phyloP scores from a whole-genome alignment of 2,113 vertebrate genomes.

The Eulemur rufifrons region DNA sequence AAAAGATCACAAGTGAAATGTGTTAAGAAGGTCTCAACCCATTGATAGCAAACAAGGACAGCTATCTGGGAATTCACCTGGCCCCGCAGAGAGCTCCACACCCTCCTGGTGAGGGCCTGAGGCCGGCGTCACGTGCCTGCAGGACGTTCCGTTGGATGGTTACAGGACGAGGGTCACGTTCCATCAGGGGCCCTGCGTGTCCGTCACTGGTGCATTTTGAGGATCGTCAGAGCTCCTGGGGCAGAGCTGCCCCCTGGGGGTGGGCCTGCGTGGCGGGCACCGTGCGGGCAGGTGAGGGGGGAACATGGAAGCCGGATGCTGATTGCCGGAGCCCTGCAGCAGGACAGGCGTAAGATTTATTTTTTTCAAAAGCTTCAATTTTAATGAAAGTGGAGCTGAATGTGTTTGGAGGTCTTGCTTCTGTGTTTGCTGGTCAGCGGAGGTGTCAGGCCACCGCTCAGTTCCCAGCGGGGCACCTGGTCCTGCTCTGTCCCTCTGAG shows the following conservation, averaged over 20 bases:
- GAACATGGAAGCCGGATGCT: accelerated
- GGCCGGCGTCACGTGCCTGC: background rate
- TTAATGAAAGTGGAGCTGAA: background rate
- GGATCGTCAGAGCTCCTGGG: accelerated
- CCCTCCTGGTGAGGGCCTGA: background rate
- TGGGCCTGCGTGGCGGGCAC: accelerated
- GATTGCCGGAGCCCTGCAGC: accelerated
- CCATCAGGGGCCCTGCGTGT: accelerated
- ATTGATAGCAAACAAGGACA: conserved; percentile 33
- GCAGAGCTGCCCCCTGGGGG: accelerated
- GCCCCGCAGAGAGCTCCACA: accelerated
- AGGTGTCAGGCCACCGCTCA: background rate
- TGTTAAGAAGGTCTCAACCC: conserved; percentile 76
- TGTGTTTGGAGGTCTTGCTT: background rate
- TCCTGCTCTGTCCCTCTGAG: background rate
- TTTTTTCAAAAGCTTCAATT: background rate
- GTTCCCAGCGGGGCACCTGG: background rate
- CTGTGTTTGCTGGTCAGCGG: background rate
- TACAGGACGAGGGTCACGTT: background rate
- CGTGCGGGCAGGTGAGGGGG: accelerated
- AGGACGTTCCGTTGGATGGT: background rate
- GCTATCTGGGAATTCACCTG: conserved; percentile 25
- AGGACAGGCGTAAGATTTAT: too few relatives aligned
- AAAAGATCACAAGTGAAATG: conserved; percentile 80
- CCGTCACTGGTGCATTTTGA: background rate